Conservation (phyloP, 1,140 invertebrate species). For the Megalopta genalis region DNA sequence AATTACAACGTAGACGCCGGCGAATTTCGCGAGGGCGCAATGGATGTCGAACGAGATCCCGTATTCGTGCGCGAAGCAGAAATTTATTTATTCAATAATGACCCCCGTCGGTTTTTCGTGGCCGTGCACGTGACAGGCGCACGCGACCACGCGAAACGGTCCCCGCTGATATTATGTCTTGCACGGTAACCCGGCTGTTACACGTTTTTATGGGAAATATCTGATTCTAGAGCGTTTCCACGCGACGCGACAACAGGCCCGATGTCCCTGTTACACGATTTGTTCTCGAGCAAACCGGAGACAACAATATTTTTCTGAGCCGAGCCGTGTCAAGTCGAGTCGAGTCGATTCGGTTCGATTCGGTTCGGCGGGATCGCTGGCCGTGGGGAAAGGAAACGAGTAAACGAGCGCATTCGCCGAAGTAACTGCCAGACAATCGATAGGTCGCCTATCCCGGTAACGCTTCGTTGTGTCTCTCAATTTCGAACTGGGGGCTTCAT, state of each 20-base stretch:
- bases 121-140: background rate
- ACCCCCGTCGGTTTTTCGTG: conserved; percentile 21
- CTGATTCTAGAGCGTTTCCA: conserved; percentile 12
- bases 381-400: conserved; percentile 37
- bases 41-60: conserved; percentile 22
- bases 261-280: background rate
- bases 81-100: conserved; percentile 49
- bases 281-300: background rate
- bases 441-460: conserved; percentile 70
- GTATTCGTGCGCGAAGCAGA: conserved; percentile 11
- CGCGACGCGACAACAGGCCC: background rate
- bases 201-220: conserved; percentile 2
- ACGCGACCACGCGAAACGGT: conserved; percentile 29
- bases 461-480: conserved; percentile 78
- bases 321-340: background rate
- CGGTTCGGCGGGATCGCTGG: too few relatives aligned
- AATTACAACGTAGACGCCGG: conserved; percentile 17
- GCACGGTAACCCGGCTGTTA: conserved; percentile 1
- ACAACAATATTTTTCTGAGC: conserved; percentile 36
- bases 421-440: conserved; percentile 77
- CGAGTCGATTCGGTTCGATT: too few relatives aligned
- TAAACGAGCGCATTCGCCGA: conserved; percentile 71
- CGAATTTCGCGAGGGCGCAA: background rate
- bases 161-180: conserved; percentile 2
- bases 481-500: conserved; percentile 74